A percentile compares a stretch with the other conserved stretches of the same genome.
Conservation (phyloP, 2,113 vertebrate species). For the Atractosteus spatula region DNA sequence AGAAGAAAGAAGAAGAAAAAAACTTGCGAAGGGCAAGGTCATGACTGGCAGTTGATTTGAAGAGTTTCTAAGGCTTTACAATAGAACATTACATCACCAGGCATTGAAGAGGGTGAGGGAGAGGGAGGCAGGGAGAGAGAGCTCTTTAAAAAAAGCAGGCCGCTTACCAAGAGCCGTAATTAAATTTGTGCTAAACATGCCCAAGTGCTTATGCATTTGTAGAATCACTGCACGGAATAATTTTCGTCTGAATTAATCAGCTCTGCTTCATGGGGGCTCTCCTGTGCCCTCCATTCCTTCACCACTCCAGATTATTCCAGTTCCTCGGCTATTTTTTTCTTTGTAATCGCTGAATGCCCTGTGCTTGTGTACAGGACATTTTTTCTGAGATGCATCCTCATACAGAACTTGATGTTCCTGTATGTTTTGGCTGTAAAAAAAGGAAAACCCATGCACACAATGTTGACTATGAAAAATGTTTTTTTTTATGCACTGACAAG, state of each 20-base stretch:
- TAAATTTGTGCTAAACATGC: constrained; percentile 91
- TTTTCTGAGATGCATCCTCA: constrained; percentile 23
- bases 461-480: constrained; percentile 38
- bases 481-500: constrained; percentile 23
- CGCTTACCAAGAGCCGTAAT: constrained; percentile 88
- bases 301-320: constrained; percentile 17
- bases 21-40: constrained; percentile 70
- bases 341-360: constrained; percentile 31
- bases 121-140: constrained; percentile 63
- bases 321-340: neutral
- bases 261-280: constrained; percentile 74
- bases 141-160: constrained; percentile 77
- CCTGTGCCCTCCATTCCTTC: constrained; percentile 61
- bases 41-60: constrained; percentile 78
- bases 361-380: constrained; percentile 24
- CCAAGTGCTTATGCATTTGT: constrained; percentile 81
- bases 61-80: constrained; percentile 73
- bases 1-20: constrained; percentile 57
- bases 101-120: constrained; percentile 73
- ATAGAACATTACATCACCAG: constrained; percentile 82
- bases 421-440: constrained; percentile 32
- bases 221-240: constrained; percentile 68
- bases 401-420: constrained; percentile 24
- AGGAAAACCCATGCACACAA: constrained; percentile 32
- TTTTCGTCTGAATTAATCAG: constrained; percentile 86